Base-by-base conservation (phyloP, 2,888 invertebrate species). In the Drosophila cracens region DNA sequence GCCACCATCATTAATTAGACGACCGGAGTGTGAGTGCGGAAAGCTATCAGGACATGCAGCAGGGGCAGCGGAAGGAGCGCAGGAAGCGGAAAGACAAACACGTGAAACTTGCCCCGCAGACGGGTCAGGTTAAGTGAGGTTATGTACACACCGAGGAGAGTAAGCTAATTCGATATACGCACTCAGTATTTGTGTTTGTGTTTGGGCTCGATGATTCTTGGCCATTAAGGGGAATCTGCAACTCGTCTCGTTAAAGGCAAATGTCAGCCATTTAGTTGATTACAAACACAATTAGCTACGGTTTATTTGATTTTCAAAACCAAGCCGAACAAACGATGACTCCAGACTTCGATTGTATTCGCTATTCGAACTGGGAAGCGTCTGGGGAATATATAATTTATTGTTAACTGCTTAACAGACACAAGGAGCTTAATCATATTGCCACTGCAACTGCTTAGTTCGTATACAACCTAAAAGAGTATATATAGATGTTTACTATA, bases 221-320 rank as follows among this genome's bases (percentile, higher is more conserved):
- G 36, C 59, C 18, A 61, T 61, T 70, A 16, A 25, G 16, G 18
- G 25, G n/a, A 33, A 71, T 53, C 59, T 67, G 49, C 38, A 63
- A 62, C 61, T 38, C 56, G 71, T 62, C 79, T 74, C 71, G 73
- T 75, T 73, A 79, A 81, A 78, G 81, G 69, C 83, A 87, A 87
- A 83, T 90, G 83, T 73, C 63, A 74, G 74, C 74, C 76, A 88
- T 87, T 87, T 88, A 82, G 77, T 90, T 87, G 86, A 87, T 87
- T 88, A 77, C 90, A 83, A 87, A 87, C 89, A 90, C 89, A 87
- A 87, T 87, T 87, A 87, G 90, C 83, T 68, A 74, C 63, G 83
- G 83, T 78, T 79, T 87, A 88, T 87, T 87, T 87, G 90, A 87
- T 88, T 87, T 81, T 82, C 87, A 70, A 86, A 77, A 57, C 59